phyloP scores from a whole-genome alignment of 2,888 invertebrate species.

The Cerastis rubricosa region DNA sequence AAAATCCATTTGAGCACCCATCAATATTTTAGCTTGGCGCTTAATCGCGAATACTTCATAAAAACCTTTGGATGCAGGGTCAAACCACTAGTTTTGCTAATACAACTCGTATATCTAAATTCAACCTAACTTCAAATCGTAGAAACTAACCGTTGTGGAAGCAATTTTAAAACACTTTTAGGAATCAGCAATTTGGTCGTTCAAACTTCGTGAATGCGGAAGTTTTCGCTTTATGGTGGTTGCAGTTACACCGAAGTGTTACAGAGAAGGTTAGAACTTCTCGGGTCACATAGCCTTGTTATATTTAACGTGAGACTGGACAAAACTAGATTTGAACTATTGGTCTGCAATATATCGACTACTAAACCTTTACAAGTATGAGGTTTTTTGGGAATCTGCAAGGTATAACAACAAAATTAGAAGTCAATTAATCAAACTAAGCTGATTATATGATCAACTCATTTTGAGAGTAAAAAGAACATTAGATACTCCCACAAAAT shows the following conservation, averaged over 20 bases:
- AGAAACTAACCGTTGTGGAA: constrained; percentile 46
- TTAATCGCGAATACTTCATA: not conserved
- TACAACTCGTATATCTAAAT: constrained; percentile 53
- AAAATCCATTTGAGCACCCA: too few relatives aligned
- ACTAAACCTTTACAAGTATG: not conserved
- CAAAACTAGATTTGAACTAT: not conserved
- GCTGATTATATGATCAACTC: too few relatives aligned
- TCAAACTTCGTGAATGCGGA: constrained; percentile 52
- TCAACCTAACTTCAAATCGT: constrained; percentile 54
- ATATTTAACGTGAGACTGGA: not conserved
- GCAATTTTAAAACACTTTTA: constrained; percentile 68
- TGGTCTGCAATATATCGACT: not conserved
- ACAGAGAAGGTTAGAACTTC: not conserved
- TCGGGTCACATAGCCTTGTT: not conserved
- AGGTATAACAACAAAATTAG: too few relatives aligned
- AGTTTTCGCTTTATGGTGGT: constrained; percentile 58
- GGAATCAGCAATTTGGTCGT: constrained; percentile 65
- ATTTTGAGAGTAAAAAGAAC: too few relatives aligned
- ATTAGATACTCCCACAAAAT: too few relatives aligned
- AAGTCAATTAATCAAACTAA: too few relatives aligned
- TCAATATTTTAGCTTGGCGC: too few relatives aligned
- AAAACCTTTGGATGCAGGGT: not conserved
- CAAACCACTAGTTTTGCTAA: not conserved
- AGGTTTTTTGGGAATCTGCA: too few relatives aligned
- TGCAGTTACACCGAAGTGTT: constrained; percentile 40